A percentile compares a stretch with the other conserved stretches of the same genome.
Conservation (phyloP, 2,888 invertebrate species). For the Drosophila lutescens region DNA sequence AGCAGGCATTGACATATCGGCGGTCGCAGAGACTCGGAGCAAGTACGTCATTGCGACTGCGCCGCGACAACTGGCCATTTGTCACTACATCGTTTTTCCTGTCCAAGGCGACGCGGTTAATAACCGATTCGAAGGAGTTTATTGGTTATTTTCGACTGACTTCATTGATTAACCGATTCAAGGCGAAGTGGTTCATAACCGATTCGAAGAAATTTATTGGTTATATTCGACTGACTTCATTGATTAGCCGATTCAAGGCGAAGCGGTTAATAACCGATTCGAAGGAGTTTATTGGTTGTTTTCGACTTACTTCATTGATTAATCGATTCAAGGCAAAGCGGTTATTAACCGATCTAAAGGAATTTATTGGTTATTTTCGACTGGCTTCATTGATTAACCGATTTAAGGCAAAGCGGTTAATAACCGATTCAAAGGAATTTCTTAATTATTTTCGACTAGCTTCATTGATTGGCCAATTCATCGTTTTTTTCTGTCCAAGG, state of each 20-base stretch:
- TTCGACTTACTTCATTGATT: too few species aligned
- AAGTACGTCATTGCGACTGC: conserved; percentile 10
- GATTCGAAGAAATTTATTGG: background rate
- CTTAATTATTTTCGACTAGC: too few species aligned
- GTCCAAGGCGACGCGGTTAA: conserved; percentile 8
- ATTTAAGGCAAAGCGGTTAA: background rate
- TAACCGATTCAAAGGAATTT: background rate
- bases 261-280: conserved; percentile 1
- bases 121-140: conserved; percentile 2
- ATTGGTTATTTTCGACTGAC: background rate
- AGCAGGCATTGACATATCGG: conserved; percentile 18
- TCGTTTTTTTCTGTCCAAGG: background rate
- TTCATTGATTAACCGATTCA: background rate
- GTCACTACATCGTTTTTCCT: conserved; percentile 1
- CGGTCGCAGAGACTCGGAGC: conserved; percentile 5
- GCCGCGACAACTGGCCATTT: conserved; percentile 6
- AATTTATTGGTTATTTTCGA: too few species aligned
- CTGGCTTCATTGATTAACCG: too few species aligned
- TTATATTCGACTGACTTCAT: too few species aligned
- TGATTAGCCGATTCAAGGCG: too few species aligned
- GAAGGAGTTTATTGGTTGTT: too few species aligned
- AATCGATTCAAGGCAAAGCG: too few species aligned
- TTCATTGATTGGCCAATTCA: background rate
- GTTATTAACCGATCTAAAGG: too few species aligned
- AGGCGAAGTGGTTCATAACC: conserved; percentile 12